phyloP scores from a whole-genome alignment of 2,797 vertebrate genomes.

The Spinibarbus caldwelli region DNA sequence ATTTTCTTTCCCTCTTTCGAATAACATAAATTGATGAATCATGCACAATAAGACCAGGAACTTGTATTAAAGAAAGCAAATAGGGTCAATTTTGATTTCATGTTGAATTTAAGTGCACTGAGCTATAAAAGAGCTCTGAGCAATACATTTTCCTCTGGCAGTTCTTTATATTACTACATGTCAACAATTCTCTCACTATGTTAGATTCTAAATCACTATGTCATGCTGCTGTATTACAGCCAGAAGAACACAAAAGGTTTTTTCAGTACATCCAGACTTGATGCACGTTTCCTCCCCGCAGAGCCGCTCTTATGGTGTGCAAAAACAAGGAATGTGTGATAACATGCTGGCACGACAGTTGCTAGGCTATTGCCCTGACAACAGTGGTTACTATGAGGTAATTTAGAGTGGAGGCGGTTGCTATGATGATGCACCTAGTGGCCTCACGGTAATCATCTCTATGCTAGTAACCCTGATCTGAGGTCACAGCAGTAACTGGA shows the following conservation, averaged over 20 bases:
- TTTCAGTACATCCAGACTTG: neutral
- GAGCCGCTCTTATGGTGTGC: neutral
- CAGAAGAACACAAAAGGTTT: slow-evolving; percentile 2
- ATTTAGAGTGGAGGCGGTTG: slow-evolving; percentile 44
- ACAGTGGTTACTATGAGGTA: slow-evolving; percentile 51
- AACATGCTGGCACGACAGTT: slow-evolving; percentile 57
- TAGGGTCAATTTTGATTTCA: neutral
- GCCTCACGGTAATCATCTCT: slow-evolving; percentile 20
- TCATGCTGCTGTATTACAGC: neutral
- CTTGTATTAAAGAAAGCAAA: slow-evolving; percentile 5
- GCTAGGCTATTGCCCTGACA: slow-evolving; percentile 62
- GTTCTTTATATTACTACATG: neutral
- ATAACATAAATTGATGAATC: neutral
- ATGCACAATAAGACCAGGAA: neutral
- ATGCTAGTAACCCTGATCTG: slow-evolving; percentile 28
- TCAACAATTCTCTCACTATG: slow-evolving; percentile 6
- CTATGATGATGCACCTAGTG: slow-evolving; percentile 44
- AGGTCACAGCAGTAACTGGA: slow-evolving; percentile 21
- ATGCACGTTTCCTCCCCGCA: slow-evolving; percentile 5
- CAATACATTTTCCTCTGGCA: neutral
- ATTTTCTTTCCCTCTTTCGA: too few species aligned
- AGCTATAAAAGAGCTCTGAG: slow-evolving; percentile 14
- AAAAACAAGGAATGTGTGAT: slow-evolving; percentile 56
- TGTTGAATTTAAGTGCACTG: slow-evolving; percentile 11
- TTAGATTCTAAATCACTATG: neutral